phyloP scores from a whole-genome alignment of 1,140 invertebrate species.

The Notospermus geniculatus region DNA sequence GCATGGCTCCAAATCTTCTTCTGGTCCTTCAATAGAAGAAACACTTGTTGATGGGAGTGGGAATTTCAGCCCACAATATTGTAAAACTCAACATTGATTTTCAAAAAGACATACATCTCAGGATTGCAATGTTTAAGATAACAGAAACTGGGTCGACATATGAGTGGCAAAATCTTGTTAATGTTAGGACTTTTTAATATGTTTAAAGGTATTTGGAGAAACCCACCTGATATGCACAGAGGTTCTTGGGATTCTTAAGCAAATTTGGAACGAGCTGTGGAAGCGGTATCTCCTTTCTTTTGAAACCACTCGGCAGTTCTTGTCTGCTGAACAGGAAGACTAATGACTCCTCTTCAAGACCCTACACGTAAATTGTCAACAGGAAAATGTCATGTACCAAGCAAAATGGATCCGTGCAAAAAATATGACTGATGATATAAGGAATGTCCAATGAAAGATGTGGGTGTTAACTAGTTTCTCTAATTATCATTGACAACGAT shows the following conservation, averaged over 20 bases:
- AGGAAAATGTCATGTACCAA: too few species aligned
- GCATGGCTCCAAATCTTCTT: conserved; percentile 52
- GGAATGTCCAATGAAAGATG: too few species aligned
- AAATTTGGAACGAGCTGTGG: conserved; percentile 49
- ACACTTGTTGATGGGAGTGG: neutral
- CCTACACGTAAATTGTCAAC: too few species aligned
- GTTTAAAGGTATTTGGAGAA: neutral
- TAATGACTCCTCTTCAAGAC: conserved; percentile 47
- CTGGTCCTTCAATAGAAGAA: conserved; percentile 40
- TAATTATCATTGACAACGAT: too few species aligned
- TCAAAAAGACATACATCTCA: neutral
- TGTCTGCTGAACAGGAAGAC: conserved; percentile 51
- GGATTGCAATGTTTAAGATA: neutral
- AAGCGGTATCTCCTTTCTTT: conserved; percentile 28
- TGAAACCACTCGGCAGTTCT: conserved; percentile 16
- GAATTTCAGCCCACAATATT: too few species aligned
- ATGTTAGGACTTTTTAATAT: too few species aligned
- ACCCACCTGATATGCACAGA: conserved; percentile 24
- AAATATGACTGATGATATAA: too few species aligned
- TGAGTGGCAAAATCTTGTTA: too few species aligned
- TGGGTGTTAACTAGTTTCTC: too few species aligned
- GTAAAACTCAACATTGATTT: too few species aligned
- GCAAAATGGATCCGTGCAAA: too few species aligned
- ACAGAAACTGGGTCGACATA: too few species aligned
- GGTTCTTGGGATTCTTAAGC: conserved; percentile 29